Base-by-base conservation (phyloP, 2,888 invertebrate genomes). In the Agrochola macilenta region DNA sequence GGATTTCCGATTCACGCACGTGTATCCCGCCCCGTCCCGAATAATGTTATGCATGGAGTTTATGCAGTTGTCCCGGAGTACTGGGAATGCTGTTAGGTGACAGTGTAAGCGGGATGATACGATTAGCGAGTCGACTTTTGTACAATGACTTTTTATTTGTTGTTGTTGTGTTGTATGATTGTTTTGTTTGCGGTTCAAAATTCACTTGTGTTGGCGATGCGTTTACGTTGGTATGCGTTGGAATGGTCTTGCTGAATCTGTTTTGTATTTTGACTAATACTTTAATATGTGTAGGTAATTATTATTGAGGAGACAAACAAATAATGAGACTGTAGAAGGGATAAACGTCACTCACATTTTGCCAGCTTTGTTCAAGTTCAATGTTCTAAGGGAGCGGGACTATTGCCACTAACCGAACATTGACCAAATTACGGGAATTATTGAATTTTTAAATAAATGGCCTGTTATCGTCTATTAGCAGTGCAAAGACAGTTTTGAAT, bases 41-140 rank as follows among this genome's bases (percentile, higher is more conserved):
- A 84, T 81, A 81, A 86, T 86, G 81, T 81, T 84, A 86, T 86
- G 85, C 78, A 85, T 86, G 73, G 60, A 78, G 75, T 81, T 74
- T 84, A 76, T 86, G 84, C 86, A 83, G 70, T 81, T 75, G 63
- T 73, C 64, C 30, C 20, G 8, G 49, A 61, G 65, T 58, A 61
- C 60, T 17, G 14, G 12, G 63, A 60, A 71, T 72, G n/a, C n/a
- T 30, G 69, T 46, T 5, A 23, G 69, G 77, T 61, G 4, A 1
- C 11, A 72, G 17, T 70, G 43, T 46, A 0, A 80, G 86, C 76
- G 80, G 54, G 58, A 5, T 54, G 8, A 20, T 30, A 7, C 17
- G 20, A 69, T 30, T 11, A n/a, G 39, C 39, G 49, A 57, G 9
- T n/a, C 30, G 4, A 17, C 5, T 57, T 43, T 71, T 54, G 39